Percentiles rank a stretch among this genome's conserved stretches.
Evolutionary conservation across 2,797 vertebrate species (phyloP).

Genomic region (Neosilurus hyrtlii): DNA sequence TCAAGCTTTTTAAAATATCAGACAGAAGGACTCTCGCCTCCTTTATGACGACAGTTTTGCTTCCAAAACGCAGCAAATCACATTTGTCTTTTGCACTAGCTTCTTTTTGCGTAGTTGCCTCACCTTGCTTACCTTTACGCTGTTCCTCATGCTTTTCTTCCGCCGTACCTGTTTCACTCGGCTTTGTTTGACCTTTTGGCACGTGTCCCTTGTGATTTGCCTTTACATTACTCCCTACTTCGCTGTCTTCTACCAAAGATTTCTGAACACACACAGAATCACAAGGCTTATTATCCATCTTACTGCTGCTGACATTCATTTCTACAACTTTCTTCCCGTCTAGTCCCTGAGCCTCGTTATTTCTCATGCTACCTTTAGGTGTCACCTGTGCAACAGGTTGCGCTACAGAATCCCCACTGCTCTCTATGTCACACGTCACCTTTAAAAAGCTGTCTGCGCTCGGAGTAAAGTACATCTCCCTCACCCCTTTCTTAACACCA

Average conservation of each 20-base stretch:
- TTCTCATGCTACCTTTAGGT: conserved; percentile 35
- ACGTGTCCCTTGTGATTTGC: background rate
- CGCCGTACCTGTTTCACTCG: conserved; percentile 24
- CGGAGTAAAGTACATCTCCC: conserved; percentile 70
- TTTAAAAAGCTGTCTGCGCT: conserved; percentile 56
- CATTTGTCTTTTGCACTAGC: conserved; percentile 15
- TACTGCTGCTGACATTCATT: background rate
- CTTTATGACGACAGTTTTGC: conserved; percentile 68
- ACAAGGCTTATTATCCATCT: conserved; percentile 1
- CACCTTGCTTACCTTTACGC: conserved; percentile 36
- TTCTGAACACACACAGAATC: background rate
- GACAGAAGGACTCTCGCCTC: conserved; percentile 70
- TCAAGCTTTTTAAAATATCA: conserved; percentile 68
- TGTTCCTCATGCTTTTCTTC: conserved; percentile 37
- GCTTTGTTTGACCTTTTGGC: conserved; percentile 20
- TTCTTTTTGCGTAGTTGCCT: conserved; percentile 1
- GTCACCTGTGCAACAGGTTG: conserved; percentile 14
- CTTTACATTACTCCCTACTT: conserved; percentile 8
- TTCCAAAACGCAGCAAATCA: conserved; percentile 30
- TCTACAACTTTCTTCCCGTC: conserved; percentile 34
- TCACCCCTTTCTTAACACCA: conserved; percentile 68
- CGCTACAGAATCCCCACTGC: background rate
- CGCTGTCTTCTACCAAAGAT: background rate
- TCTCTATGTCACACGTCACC: conserved; percentile 51
- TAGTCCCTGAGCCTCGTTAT: conserved; percentile 25